Percentiles rank a stretch among this genome's conserved stretches.
phyloP scores from a whole-genome alignment of 2,797 vertebrate species.

The Zonotrichia albicollis region DNA sequence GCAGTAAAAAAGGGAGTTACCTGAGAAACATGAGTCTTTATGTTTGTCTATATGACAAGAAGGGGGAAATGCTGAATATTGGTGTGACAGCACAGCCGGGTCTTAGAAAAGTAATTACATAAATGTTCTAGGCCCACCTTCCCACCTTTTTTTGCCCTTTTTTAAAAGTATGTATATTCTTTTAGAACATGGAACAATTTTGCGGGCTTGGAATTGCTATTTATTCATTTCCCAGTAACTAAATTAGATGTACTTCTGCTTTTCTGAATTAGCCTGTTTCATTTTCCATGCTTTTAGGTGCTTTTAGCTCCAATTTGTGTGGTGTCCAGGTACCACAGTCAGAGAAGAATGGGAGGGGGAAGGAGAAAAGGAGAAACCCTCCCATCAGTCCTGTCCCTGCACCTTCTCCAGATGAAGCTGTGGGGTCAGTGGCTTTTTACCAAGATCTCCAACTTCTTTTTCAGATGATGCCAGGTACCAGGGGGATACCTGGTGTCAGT shows the following conservation, averaged over 20 bases:
- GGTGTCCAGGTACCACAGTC: background rate
- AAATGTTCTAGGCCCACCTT: background rate
- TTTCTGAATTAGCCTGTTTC: background rate
- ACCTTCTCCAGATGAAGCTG: rapidly evolving
- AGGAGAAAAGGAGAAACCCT: background rate
- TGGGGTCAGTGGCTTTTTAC: background rate
- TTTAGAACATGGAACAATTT: background rate
- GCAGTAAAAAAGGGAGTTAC: background rate
- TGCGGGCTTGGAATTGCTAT: background rate
- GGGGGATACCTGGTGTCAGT: rapidly evolving
- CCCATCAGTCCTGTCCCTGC: background rate
- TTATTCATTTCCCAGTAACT: background rate
- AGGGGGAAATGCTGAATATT: background rate
- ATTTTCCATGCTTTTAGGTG: background rate
- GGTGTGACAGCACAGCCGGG: background rate
- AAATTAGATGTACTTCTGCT: background rate
- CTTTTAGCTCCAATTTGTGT: background rate
- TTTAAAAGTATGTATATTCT: background rate
- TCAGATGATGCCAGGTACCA: background rate
- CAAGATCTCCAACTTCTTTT: background rate
- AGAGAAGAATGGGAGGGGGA: background rate
- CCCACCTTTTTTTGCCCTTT: background rate
- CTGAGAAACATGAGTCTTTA: background rate
- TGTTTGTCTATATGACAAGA: background rate
- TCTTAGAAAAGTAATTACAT: background rate